These are phyloP conservation scores for Aethina tumida DNA, from an alignment of 1,140 invertebrate genomes.

Conservation along the genomic window DNA sequence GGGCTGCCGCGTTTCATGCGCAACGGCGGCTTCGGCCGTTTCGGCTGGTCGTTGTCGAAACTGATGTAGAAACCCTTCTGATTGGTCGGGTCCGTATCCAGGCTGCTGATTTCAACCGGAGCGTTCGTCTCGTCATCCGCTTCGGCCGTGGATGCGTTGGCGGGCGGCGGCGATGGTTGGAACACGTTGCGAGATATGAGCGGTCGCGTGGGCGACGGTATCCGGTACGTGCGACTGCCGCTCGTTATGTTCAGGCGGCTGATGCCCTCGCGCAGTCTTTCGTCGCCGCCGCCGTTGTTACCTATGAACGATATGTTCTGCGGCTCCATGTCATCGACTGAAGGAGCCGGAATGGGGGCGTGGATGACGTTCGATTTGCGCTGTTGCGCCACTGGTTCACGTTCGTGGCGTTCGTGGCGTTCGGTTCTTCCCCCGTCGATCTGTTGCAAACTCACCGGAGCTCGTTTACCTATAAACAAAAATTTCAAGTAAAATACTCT, in stretches of 20 bases:
- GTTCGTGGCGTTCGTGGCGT: conserved; percentile 16
- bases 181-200: conserved; percentile 56
- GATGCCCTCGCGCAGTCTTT: conserved; percentile 37
- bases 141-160: conserved; percentile 30
- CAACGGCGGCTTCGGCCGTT: conserved; percentile 78
- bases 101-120: conserved; percentile 25
- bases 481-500: too few relatives aligned
- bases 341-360: conserved; percentile 50
- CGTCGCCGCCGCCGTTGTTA: conserved; percentile 41
- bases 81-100: conserved; percentile 43
- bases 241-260: conserved; percentile 72
- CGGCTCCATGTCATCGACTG: conserved; percentile 76
- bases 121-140: conserved; percentile 32
- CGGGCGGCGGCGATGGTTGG: conserved; percentile 43
- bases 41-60: conserved; percentile 79
- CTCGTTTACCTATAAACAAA: conserved; percentile 17
- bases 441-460: conserved; percentile 36
- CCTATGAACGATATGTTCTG: conserved; percentile 89
- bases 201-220: conserved; percentile 71
- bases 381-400: conserved; percentile 8
- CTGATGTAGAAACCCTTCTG: conserved; percentile 94
- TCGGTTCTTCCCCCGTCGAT: conserved; percentile 15
- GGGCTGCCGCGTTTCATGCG: conserved; percentile 65
- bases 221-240: conserved; percentile 76
- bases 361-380: conserved; percentile 41